phyloP scores from a whole-genome alignment of 2,888 invertebrate genomes.

The Conus canariensis region DNA sequence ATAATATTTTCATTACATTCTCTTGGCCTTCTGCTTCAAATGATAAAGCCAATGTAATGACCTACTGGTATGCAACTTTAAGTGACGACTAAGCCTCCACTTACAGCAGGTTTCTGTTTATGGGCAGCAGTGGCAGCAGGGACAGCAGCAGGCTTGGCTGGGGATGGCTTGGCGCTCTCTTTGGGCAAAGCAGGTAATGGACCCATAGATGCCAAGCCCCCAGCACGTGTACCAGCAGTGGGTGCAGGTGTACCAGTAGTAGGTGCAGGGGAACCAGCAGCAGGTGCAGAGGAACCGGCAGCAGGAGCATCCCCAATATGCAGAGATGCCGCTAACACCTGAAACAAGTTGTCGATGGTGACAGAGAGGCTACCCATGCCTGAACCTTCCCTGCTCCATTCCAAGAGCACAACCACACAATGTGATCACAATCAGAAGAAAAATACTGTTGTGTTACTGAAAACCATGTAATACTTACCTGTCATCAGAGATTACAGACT shows the following conservation, averaged over 20 bases:
- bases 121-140: constrained; percentile 46
- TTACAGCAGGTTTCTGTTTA: constrained; percentile 14
- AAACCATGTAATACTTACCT: too few species aligned
- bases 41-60: too few species aligned
- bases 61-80: too few species aligned
- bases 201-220: constrained; percentile 23
- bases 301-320: neutral
- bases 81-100: too few species aligned
- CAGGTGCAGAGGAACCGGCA: neutral
- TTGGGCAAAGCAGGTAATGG: constrained; percentile 16
- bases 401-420: too few species aligned
- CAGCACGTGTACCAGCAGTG: constrained; percentile 6
- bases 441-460: too few species aligned
- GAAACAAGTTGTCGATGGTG: neutral
- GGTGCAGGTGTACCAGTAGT: neutral
- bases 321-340: neutral
- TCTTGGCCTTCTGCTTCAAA: too few species aligned
- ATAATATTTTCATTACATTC: too few species aligned
- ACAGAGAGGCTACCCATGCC: too few species aligned
- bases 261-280: neutral
- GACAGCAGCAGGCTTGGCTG: constrained; percentile 45
- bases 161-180: constrained; percentile 39
- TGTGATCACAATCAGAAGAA: too few species aligned
- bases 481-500: too few species aligned
- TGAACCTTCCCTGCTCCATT: too few species aligned